phyloP scores from a whole-genome alignment of 2,888 invertebrate genomes.

The Campaea margaritaria region DNA sequence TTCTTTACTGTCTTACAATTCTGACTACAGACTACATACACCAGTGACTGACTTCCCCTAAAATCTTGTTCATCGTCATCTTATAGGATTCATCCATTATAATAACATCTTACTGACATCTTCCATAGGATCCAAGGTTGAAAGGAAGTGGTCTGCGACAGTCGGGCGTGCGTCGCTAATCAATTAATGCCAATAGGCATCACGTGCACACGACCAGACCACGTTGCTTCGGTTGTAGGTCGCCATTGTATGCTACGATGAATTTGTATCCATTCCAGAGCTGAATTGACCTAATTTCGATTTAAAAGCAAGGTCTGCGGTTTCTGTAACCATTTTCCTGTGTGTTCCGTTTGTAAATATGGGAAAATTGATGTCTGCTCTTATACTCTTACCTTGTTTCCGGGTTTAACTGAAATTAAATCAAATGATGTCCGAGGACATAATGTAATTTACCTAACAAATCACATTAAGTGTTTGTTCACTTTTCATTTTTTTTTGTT shows the following conservation, averaged over 20 bases:
- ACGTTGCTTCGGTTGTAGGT: conserved; percentile 42
- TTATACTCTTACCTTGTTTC: too few relatives aligned
- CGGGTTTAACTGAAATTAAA: too few relatives aligned
- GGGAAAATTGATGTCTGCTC: too few relatives aligned
- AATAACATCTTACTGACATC: conserved; percentile 17
- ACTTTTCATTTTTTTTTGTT: too few relatives aligned
- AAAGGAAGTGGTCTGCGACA: conserved; percentile 39
- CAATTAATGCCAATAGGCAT: conserved; percentile 70
- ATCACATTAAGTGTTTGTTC: too few relatives aligned
- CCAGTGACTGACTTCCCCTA: too few relatives aligned
- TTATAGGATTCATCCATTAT: neutral
- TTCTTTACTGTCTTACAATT: too few relatives aligned
- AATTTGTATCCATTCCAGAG: conserved; percentile 19
- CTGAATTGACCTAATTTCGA: conserved; percentile 27
- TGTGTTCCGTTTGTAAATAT: neutral
- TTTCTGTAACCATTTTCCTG: conserved; percentile 10
- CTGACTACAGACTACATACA: too few relatives aligned
- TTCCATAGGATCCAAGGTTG: conserved; percentile 29
- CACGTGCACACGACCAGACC: conserved; percentile 50
- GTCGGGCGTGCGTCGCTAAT: conserved; percentile 64
- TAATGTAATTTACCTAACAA: too few relatives aligned
- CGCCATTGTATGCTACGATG: conserved; percentile 18
- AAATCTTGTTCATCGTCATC: neutral
- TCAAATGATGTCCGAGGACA: too few relatives aligned
- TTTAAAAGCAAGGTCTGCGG: conserved; percentile 12